Conservation (phyloP, 2,888 invertebrate species). For the Fragum sueziense region DNA sequence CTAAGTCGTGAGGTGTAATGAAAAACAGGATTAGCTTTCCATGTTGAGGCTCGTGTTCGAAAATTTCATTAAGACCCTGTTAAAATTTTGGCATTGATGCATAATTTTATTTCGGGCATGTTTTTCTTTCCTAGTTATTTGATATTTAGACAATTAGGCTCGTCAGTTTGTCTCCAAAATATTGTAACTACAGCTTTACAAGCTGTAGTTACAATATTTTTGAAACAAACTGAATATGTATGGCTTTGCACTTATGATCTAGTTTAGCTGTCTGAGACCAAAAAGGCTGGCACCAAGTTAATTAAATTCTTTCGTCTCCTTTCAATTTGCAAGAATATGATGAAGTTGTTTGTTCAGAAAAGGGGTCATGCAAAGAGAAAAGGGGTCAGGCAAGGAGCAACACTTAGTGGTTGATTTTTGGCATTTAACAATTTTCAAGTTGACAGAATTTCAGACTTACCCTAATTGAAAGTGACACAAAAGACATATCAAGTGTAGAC, state of each 20-base stretch:
- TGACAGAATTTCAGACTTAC: neutral
- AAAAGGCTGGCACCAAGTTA: too few relatives aligned
- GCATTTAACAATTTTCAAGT: too few relatives aligned
- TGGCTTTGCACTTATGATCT: slow-evolving; percentile 5
- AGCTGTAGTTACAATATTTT: too few relatives aligned
- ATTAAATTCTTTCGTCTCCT: too few relatives aligned
- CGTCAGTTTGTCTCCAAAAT: too few relatives aligned
- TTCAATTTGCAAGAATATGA: too few relatives aligned
- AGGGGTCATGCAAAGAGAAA: too few relatives aligned
- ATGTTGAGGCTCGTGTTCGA: slow-evolving; percentile 3
- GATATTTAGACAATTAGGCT: slow-evolving; percentile 14
- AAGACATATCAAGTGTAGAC: neutral
- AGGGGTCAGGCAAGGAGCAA: too few relatives aligned
- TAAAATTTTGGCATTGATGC: slow-evolving; percentile 23
- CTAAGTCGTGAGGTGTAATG: slow-evolving; percentile 16
- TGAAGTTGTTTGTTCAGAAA: too few relatives aligned
- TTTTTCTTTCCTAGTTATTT: slow-evolving; percentile 7
- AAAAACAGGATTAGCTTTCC: slow-evolving; percentile 17
- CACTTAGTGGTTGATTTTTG: too few relatives aligned
- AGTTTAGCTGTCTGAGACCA: neutral
- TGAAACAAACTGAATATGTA: too few relatives aligned
- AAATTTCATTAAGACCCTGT: slow-evolving; percentile 21
- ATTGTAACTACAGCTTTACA: too few relatives aligned
- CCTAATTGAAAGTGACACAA: neutral
- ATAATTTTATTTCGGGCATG: slow-evolving; percentile 3